phyloP scores from a whole-genome alignment of 2,797 vertebrate species.

The Enteromius viviparus region DNA sequence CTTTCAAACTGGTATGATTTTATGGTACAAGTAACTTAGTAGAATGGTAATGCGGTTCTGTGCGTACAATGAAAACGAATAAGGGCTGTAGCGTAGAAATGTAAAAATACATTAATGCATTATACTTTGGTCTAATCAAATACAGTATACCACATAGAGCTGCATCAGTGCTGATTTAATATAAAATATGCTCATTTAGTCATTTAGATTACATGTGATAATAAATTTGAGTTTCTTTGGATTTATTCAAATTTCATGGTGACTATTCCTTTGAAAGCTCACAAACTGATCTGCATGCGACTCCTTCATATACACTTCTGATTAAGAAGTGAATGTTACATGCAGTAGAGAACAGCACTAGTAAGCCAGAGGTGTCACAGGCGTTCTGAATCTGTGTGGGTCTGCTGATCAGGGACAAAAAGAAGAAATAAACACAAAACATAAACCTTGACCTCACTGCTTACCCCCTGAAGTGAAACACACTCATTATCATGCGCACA shows the following conservation, averaged over 20 bases:
- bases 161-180: not conserved
- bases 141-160: not conserved
- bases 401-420: not conserved
- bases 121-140: not conserved
- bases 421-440: slow-evolving; percentile 26
- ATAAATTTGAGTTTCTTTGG: not conserved
- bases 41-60: not conserved
- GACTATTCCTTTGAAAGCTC: not conserved
- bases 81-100: not conserved
- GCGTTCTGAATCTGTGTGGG: not conserved
- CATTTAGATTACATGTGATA: not conserved
- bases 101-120: not conserved
- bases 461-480: slow-evolving; percentile 33
- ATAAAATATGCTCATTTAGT: not conserved
- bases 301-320: not conserved
- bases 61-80: not conserved
- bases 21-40: not conserved
- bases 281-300: not conserved
- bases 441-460: slow-evolving; percentile 28
- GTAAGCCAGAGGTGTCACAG: not conserved
- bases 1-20: not conserved
- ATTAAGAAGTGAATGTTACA: too few relatives aligned
- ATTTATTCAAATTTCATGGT: not conserved
- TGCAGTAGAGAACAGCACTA: not conserved
- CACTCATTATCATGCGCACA: slow-evolving; percentile 34